Evolutionary conservation across 2,113 vertebrate species (phyloP).

Genomic region (Heptranchias perlo): DNA sequence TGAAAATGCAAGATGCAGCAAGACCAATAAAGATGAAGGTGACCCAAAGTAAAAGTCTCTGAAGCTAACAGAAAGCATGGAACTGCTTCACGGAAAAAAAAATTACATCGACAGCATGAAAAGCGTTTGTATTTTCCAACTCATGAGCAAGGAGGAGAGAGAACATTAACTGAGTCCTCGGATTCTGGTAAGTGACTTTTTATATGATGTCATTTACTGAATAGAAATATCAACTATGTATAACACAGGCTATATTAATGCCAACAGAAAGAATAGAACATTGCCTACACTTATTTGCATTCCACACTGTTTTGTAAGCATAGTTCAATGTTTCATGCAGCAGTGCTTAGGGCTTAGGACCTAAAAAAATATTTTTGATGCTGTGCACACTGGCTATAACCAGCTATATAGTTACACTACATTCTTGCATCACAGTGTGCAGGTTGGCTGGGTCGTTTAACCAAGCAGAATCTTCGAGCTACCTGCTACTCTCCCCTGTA

Average conservation of each 20-base stretch:
- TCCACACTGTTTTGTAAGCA: neutral
- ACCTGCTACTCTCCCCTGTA: neutral
- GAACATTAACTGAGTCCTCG: neutral
- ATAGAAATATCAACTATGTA: neutral
- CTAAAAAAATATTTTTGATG: neutral
- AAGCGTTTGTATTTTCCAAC: neutral
- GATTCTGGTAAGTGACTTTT: neutral
- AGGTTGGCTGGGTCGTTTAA: neutral
- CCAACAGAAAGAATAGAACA: neutral
- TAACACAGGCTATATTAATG: neutral
- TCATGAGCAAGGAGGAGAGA: neutral
- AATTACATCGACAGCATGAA: neutral
- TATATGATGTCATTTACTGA: neutral
- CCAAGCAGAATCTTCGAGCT: slow-evolving; percentile 3
- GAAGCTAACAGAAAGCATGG: neutral
- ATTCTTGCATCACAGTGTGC: neutral
- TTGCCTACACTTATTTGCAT: neutral
- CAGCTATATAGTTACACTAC: neutral
- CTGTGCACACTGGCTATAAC: neutral
- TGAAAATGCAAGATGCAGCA: neutral
- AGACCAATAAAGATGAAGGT: neutral
- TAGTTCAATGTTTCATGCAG: neutral
- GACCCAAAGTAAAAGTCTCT: neutral
- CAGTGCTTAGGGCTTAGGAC: neutral
- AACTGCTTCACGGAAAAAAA: neutral